phyloP scores from a whole-genome alignment of 2,113 vertebrate species.

The Atlantisia rogersi region DNA sequence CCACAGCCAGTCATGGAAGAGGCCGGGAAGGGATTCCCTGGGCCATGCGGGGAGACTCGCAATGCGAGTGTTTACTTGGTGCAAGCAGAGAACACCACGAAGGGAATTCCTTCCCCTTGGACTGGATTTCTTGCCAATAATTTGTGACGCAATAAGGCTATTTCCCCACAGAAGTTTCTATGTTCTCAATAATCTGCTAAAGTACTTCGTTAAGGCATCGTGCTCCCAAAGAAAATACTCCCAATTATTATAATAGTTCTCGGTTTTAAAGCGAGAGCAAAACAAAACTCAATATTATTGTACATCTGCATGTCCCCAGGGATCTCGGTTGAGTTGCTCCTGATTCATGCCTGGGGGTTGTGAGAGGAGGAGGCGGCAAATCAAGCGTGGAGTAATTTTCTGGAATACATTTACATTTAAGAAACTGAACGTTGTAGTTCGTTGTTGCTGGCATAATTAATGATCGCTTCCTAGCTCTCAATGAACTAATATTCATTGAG shows the following conservation, averaged over 20 bases:
- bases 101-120: neutral
- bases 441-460: neutral
- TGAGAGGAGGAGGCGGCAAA: neutral
- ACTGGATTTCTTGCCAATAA: neutral
- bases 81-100: neutral
- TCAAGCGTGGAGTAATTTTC: neutral
- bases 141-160: neutral
- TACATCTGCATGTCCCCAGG: neutral
- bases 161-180: neutral
- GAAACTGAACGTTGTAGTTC: neutral
- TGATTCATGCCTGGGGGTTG: neutral
- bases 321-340: neutral
- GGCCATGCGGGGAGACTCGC: accelerated
- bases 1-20: accelerated
- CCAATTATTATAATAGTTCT: neutral
- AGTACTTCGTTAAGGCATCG: neutral
- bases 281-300: neutral
- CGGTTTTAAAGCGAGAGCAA: neutral
- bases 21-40: no score
- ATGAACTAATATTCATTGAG: neutral
- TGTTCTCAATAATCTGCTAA: neutral
- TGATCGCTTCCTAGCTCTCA: neutral
- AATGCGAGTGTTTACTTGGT: accelerated
- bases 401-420: neutral
- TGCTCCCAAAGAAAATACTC: neutral